Evolutionary conservation across 2,888 invertebrate species (phyloP), one percentile per base, ranked within the genome.

Genomic region (Morpho deidamia): DNA sequence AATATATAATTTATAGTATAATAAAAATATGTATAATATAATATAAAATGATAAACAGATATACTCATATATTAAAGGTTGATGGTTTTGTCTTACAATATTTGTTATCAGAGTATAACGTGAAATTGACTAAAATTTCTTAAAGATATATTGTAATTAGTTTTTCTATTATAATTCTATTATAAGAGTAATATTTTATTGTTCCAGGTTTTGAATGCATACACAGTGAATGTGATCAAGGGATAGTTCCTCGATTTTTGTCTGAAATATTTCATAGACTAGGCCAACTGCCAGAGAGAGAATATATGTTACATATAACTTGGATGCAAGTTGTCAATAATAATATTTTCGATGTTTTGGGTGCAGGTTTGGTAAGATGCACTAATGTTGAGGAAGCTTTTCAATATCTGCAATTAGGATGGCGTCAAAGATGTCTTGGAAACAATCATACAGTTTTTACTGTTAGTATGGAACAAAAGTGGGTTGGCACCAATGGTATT

Each of bases 311-410:
- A 4, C 93, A 93, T 67, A 91, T 94, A 58, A 93, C 94, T 42
- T 95, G 94, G 92, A 93, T 94, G 68, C 94, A 94, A 78, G 93
- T 95, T 45, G 91, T 91, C 44, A 92, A 92, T 48, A 94, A 94
- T 62, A 92, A 92, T 63, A 91, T 93, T 61, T 86, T 86, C 76
- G 90, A 79, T 90, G 91, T 91, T 41, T 85, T 91, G 66, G 94
- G 92, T 45, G 91, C 72, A 59, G 92, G 78, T 60, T 80, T 81
- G 51, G 87, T 86, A 48, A 84, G 79, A 72, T 92, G 89, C 81
- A 93, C 60, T 83, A 93, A 81, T 92, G 92, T 94, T n/a, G 91
- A 92, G 50, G 94, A 94, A 69, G 93, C 93, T 33, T 94, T 94
- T 64, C 93, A 93, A 65, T 92, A 94, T 72, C 79, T 95, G 48